A percentile compares a stretch with the other conserved stretches of the same genome.
These are phyloP conservation scores for Anthoscopus minutus DNA, from an alignment of 2,113 vertebrate genomes.

Conservation along the genomic window DNA sequence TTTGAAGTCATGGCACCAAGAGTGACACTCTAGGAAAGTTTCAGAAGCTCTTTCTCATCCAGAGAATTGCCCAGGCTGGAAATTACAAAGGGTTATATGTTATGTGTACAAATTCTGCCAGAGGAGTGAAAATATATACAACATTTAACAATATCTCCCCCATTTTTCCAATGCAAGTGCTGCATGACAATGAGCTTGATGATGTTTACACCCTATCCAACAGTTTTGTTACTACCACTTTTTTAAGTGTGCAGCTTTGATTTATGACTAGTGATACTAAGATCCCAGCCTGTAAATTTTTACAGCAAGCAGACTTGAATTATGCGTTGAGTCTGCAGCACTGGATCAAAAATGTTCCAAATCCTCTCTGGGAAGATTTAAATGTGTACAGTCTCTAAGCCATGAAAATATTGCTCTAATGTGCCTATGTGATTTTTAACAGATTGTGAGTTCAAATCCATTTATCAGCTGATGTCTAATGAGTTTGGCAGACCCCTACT, in stretches of 20 bases:
- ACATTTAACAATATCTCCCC: neutral
- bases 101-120: neutral
- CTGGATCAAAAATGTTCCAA: slow-evolving; percentile 49
- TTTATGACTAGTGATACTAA: slow-evolving; percentile 40
- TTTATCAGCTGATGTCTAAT: slow-evolving; percentile 69
- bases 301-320: slow-evolving; percentile 53
- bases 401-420: slow-evolving; percentile 53
- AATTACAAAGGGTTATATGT: neutral
- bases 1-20: neutral
- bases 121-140: neutral
- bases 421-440: slow-evolving; percentile 63
- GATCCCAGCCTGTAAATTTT: slow-evolving; percentile 58
- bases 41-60: neutral
- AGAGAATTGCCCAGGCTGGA: neutral
- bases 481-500: slow-evolving; percentile 48
- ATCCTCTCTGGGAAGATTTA: slow-evolving; percentile 57
- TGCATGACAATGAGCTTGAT: slow-evolving; percentile 9
- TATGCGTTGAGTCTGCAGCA: slow-evolving; percentile 36
- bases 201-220: slow-evolving; percentile 23
- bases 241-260: slow-evolving; percentile 40
- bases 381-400: slow-evolving; percentile 51
- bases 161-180: neutral
- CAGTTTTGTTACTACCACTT: slow-evolving; percentile 1
- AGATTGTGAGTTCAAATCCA: slow-evolving; percentile 68
- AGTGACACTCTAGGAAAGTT: neutral